Base-by-base conservation (phyloP, 92 coral and sea anemone genomes). In the Zoanthus sansibaricus region DNA sequence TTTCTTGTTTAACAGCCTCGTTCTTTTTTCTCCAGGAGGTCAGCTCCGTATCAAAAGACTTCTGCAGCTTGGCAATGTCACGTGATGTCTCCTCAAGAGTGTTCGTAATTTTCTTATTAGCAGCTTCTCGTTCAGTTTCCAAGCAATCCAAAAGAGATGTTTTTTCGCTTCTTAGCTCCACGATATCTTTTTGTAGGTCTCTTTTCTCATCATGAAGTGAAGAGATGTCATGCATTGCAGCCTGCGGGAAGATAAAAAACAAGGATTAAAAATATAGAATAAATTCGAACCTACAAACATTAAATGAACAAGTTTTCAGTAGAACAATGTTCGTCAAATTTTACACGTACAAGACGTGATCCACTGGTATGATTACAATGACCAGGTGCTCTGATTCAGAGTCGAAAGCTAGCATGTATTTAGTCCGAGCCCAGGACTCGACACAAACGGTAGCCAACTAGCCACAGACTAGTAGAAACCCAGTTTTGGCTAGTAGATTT, bases 21-120 rank as follows among this genome's bases (percentile, higher is more conserved):
- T 91, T 91, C 88, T 93, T 94, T 51, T 76, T 86, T 48, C 90
- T 94, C 98, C 98, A 94, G 33, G 72, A 75, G 10, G 78, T 71
- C 16, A 92, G 93, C 13, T 94, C 98, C 13, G 84, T 64, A 25
- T 91, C 94, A 55, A 79, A 94, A 15, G 93, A 91, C 72, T 93
- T 91, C 76, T 89, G 89, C 32, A 94, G 11, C 51, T 74, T 80
- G 3, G 87, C 86, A 11, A 83, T 71, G 82, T 89, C 93, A 78
- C 64, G 86, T 7, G 92, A 77, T 12, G 95, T 93, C 32, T 92
- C 98, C 51, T 88, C 98, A n/a, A 90, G 69, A 70, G 91, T 92
- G 76, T 68, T 74, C 59, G 84, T 87, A 69, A 93, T 89, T 71
- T 91, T 93, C 79, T 79, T 90, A 58, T 86, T 90, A 1, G 89